Evolutionary conservation across 2,888 invertebrate species (phyloP), one percentile per base, ranked within the genome.

Genomic region (Drosophila bunnanda): DNA sequence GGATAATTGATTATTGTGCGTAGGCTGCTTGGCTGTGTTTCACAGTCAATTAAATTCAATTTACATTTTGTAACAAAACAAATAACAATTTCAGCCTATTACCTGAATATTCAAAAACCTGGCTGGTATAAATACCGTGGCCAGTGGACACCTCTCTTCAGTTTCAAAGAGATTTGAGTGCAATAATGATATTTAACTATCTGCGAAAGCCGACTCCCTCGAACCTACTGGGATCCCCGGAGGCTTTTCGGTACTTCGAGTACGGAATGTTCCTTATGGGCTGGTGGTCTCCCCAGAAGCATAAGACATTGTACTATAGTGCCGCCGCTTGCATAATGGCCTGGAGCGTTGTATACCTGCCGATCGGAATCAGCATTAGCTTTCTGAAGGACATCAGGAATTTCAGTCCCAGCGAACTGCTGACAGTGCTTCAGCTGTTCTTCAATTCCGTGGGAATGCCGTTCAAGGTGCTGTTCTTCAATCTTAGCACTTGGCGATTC

Each of bases 201-300:
- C 10, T 78, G 20, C 41, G 69, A 8, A 34, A 55, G 10, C 52
- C 74, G 0, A 28, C 28, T 2, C 2, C 55, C 5, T 34, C 34
- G 2, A 25, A 57, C 13, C n/a, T 60, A 0, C 44, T 72, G 4
- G 25, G 59, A 3, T 83, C 83, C 0, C 68, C 68, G 0, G 58
- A 67, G 25, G 48, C 61, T 2, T 83, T 69, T 20, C 56, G 48
- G 25, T 83, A 75, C 20, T 39, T 76, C 10, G 61, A 77, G 13
- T 17, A 44, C 1, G 55, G 58, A 5, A 78, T 83, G 75, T 58
- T 48, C 25, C 43, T 1, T 9, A 39, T 75, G 1, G 79, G 81
- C 3, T 81, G 78, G 78, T n/a, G 48, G 13, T 13, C 68, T 9
- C 39, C 8, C 50, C 52, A 9, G 10, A 32, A 20, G 12, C 9